A percentile compares a stretch with the other conserved stretches of the same genome.
Conservation (phyloP, 2,888 invertebrate species). For the Drepanosiphum platanoidis region DNA sequence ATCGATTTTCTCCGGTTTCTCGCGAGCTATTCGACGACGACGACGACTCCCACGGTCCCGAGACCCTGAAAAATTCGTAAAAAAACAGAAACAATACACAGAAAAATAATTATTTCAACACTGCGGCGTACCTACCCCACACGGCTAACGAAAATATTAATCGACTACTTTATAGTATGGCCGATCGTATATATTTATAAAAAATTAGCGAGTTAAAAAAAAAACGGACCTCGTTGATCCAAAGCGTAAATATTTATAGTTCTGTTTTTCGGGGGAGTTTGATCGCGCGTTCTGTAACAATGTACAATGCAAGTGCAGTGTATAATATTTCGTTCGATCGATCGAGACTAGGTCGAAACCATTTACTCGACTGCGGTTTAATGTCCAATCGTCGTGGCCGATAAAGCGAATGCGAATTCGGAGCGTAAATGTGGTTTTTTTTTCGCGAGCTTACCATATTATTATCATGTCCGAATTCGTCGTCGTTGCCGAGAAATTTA, state of each 20-base stretch:
- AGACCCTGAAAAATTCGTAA: constrained; percentile 41
- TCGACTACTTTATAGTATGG: too few species aligned
- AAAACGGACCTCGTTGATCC: background rate
- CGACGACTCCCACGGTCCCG: too few species aligned
- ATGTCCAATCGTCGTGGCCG: background rate
- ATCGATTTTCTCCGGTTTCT: constrained; percentile 3
- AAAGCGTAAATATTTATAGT: background rate
- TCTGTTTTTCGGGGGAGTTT: background rate
- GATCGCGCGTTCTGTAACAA: too few species aligned
- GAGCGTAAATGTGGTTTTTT: background rate
- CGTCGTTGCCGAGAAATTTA: too few species aligned
- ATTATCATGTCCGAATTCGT: background rate
- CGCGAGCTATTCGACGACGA: too few species aligned
- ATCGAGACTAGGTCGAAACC: background rate
- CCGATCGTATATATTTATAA: too few species aligned
- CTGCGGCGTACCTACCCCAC: too few species aligned
- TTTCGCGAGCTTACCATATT: background rate
- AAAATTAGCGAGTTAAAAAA: too few species aligned
- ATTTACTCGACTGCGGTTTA: background rate
- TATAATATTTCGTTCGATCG: background rate
- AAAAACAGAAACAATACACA: constrained; percentile 1
- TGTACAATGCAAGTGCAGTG: too few species aligned
- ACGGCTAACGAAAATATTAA: too few species aligned
- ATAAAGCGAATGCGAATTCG: background rate
- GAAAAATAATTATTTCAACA: too few species aligned